Evolutionary conservation across 2,113 vertebrate species (phyloP).

Genomic region (Merops nubicus): DNA sequence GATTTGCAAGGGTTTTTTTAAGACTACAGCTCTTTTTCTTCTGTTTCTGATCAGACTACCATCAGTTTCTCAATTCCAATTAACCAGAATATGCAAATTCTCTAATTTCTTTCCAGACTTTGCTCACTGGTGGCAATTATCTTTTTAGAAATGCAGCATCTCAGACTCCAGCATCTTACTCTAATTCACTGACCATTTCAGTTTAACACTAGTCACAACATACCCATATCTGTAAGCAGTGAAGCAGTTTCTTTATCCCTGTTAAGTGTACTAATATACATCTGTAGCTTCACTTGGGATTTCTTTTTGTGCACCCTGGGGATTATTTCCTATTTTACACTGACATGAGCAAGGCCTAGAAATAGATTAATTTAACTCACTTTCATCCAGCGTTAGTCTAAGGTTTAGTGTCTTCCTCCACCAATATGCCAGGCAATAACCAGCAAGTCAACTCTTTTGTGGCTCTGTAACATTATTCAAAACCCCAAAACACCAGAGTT

Average conservation of each 20-base stretch:
- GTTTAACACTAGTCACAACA: neutral
- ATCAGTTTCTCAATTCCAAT: neutral
- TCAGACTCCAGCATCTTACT: neutral
- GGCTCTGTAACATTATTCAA: neutral
- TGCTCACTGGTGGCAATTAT: neutral
- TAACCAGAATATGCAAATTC: neutral
- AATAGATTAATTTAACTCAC: neutral
- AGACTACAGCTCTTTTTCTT: neutral
- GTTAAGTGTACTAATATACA: neutral
- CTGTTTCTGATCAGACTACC: neutral
- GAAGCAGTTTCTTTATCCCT: neutral
- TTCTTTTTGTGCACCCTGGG: neutral
- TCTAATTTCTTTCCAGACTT: neutral
- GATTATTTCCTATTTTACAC: neutral
- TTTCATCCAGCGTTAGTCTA: neutral
- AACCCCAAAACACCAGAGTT: neutral
- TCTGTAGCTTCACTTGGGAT: neutral
- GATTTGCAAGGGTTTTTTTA: neutral
- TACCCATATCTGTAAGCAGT: neutral
- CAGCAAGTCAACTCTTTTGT: neutral
- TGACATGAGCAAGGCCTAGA: neutral
- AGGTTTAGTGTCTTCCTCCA: neutral
- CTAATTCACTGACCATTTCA: neutral
- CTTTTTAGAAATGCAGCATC: neutral
- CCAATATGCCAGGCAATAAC: neutral